Base-by-base conservation (phyloP, 1,140 invertebrate genomes). In the Brachionus koreanus region DNA sequence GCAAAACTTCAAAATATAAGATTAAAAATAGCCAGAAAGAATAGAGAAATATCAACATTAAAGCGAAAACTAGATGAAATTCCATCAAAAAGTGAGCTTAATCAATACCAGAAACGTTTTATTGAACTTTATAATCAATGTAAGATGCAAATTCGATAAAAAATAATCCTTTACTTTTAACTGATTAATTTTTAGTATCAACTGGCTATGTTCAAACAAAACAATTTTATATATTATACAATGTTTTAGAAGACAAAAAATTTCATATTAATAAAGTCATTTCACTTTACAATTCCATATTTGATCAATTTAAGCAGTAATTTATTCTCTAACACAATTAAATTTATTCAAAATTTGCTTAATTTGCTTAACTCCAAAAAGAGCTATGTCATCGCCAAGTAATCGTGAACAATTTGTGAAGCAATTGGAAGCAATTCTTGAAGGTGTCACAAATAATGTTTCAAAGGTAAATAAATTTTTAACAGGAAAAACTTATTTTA, bases 71-170 rank as follows among this genome's bases (percentile, higher is more conserved):
- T 95, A 52, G 97, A 98, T 87, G 94, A 95, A 85, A 92, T 97
- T 75, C 97, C 97, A 0, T 93, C 94, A 37, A 90, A 95, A 84
- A 93, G 93, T 0, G 97, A 98, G 88, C 89, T 98, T 19, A 92
- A 93, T 63, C 96, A 98, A 86, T 98, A 98, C 89, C 95, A 98
- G 86, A 91, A 93, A 85, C 90, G 96, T 84, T 98, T 98, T 88
- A 91, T 98, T 84, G 97, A 98, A 89, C 90, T 98, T 0, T 97
- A 97, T 87, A 96, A 95, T 90, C 95, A 97, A 92, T 93, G 94
- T 95, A 87, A 67, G 82, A 84, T 63, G 9, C 29, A 83, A 5
- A 46, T 52, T 83, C 72, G 19, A 67, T 12, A 1, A 13, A 2
- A 3, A 87, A 84, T 84, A 86, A 86, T 83, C 52, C 77, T 52